Base-by-base conservation (phyloP, 2,888 invertebrate species). In the Eledona agricola region DNA sequence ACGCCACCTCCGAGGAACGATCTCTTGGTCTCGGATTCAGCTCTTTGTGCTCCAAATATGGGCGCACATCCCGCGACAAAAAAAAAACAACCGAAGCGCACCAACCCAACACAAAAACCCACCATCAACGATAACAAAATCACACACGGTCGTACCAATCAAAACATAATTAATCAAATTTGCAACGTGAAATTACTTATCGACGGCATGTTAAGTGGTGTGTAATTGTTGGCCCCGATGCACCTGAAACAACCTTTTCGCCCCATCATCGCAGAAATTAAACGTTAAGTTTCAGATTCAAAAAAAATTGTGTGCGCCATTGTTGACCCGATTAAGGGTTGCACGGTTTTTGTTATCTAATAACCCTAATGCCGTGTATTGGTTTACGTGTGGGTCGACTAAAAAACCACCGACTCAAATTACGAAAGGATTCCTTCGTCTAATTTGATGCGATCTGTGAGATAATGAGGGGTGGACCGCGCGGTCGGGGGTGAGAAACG, bases 141-240 rank as follows among this genome's bases (percentile, higher is more conserved):
- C 46, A 46, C 34, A 45, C 45, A 34, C 45, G 45, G 45, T 45
- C 46, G 26, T 46, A 34, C 32, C 40, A 40, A 50, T 50, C 50
- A 50, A 50, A 50, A 50, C 50, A 40, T 40, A 50, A 51, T 51
- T 51, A 51, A 51, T 51, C 42, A 42, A 51, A 51, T 51, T 43
- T 51, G 51, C 42, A 42, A 51, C 51, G 42, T 43, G 51, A 51
- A 51, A 51, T 51, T 43, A 32, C 42, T 34, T 51, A 43, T 40
- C 31, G 34, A 35, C 13, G 17, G 25, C 40, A 23, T 10, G 11
- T 50, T 47, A 47, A 47, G 37, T 47, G 26, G 35, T 38, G 47
- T 47, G 47, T 47, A 47, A 47, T 47, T 47, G 37, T 47, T 29
- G 25, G 47, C 29, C 47, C 28, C 16, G 37, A 28, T 34, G 17